Conservation (phyloP, 1,140 invertebrate genomes). For the Drosophila pruinosa region DNA sequence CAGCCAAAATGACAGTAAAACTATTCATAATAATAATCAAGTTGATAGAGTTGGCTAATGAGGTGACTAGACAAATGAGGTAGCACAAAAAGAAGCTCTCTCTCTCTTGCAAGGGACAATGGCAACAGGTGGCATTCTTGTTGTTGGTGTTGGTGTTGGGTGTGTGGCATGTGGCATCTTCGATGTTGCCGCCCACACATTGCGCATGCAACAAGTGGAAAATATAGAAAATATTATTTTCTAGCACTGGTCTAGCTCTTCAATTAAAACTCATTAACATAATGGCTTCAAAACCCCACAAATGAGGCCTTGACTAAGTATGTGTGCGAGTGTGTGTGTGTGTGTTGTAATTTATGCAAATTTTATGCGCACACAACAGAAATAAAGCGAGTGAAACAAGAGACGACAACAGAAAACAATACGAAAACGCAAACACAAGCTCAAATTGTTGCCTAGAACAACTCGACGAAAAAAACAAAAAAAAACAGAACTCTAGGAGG, state of each 20-base stretch:
- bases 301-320: constrained; percentile 18
- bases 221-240: constrained; percentile 28
- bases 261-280: constrained; percentile 74
- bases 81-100: too few relatives aligned
- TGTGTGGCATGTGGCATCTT: not conserved
- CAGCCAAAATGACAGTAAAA: not conserved
- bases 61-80: too few relatives aligned
- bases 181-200: not conserved
- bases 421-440: constrained; percentile 42
- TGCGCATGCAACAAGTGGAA: constrained; percentile 12
- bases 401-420: constrained; percentile 31
- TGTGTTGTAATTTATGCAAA: constrained; percentile 72
- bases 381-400: constrained; percentile 45
- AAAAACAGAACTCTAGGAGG: not conserved
- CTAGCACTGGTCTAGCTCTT: constrained; percentile 33
- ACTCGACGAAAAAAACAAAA: too few relatives aligned
- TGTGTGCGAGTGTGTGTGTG: not conserved
- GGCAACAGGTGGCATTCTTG: not conserved
- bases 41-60: too few relatives aligned
- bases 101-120: not conserved
- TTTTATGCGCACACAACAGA: constrained; percentile 70
- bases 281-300: constrained; percentile 48
- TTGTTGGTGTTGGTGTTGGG: not conserved
- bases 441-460: constrained; percentile 30
- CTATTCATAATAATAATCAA: too few relatives aligned